A percentile compares a stretch with the other conserved stretches of the same genome.
These are phyloP conservation scores for Solenodon paradoxus DNA, from an alignment of 2,113 vertebrate genomes.

Conservation along the genomic window DNA sequence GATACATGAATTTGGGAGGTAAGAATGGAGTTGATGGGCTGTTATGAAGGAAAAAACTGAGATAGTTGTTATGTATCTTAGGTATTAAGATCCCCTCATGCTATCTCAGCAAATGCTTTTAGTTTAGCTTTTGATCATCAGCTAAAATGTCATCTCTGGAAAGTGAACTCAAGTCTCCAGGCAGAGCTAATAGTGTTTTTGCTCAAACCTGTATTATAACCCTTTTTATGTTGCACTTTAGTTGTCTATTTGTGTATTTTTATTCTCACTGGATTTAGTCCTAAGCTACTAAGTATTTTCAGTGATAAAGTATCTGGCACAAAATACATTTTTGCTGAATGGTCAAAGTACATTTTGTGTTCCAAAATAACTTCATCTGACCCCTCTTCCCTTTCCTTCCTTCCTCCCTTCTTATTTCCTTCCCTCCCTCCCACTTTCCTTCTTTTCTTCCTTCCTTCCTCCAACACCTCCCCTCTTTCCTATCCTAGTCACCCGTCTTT, in stretches of 20 bases:
- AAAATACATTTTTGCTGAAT: not conserved
- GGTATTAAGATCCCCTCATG: not conserved
- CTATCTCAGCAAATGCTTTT: not conserved
- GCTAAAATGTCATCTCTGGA: slow-evolving; percentile 17
- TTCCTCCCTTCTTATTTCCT: not conserved
- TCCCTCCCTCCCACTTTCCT: too few species aligned
- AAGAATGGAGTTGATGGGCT: not conserved
- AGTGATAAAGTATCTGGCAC: not conserved
- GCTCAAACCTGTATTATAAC: not conserved
- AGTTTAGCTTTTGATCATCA: not conserved
- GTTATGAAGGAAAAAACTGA: not conserved
- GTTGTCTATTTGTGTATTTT: not conserved
- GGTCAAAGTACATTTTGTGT: not conserved
- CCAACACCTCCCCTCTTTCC: not conserved
- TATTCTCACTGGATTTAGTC: not conserved
- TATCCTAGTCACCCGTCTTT: too few species aligned
- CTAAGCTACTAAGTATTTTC: not conserved
- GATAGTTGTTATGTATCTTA: not conserved
- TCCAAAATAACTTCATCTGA: not conserved
- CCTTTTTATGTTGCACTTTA: not conserved
- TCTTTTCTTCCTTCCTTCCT: too few species aligned
- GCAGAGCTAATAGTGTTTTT: not conserved
- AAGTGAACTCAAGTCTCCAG: not conserved
- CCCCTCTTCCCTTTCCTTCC: not conserved
- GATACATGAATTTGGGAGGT: not conserved